Evolutionary conservation across 2,113 vertebrate genomes (phyloP).

Genomic region (Cariama cristata): DNA sequence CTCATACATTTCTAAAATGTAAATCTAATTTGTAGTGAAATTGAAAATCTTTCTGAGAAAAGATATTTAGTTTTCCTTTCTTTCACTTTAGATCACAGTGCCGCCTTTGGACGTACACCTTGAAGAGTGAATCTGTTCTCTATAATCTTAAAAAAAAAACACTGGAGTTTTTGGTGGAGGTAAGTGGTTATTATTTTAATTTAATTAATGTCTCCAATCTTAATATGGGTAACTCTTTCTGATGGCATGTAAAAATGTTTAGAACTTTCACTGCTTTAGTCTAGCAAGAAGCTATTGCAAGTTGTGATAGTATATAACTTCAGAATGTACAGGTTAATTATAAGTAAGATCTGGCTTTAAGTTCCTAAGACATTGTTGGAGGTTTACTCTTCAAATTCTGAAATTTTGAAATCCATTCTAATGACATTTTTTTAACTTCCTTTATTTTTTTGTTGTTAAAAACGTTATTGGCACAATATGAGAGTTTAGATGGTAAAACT

Average conservation of each 20-base stretch:
- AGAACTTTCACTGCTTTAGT: neutral
- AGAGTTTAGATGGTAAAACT: neutral
- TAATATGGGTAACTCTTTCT: neutral
- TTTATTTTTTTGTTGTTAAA: neutral
- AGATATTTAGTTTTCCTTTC: neutral
- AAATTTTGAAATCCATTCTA: neutral
- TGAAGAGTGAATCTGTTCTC: neutral
- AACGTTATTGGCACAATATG: neutral
- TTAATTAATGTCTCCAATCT: neutral
- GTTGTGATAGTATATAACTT: neutral
- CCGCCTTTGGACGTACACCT: neutral
- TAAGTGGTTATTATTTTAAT: neutral
- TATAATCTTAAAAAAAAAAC: neutral
- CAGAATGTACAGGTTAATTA: neutral
- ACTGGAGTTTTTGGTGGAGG: neutral
- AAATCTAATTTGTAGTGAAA: neutral
- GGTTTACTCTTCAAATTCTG: neutral
- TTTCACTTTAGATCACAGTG: neutral
- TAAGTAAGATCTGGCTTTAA: neutral
- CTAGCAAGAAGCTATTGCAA: neutral
- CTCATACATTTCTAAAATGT: neutral
- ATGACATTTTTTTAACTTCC: neutral
- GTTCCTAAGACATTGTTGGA: neutral
- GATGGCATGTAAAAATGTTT: neutral
- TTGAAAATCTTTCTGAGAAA: neutral